phyloP scores from a whole-genome alignment of 2,113 vertebrate genomes.

The Amblyopsis rosae region DNA sequence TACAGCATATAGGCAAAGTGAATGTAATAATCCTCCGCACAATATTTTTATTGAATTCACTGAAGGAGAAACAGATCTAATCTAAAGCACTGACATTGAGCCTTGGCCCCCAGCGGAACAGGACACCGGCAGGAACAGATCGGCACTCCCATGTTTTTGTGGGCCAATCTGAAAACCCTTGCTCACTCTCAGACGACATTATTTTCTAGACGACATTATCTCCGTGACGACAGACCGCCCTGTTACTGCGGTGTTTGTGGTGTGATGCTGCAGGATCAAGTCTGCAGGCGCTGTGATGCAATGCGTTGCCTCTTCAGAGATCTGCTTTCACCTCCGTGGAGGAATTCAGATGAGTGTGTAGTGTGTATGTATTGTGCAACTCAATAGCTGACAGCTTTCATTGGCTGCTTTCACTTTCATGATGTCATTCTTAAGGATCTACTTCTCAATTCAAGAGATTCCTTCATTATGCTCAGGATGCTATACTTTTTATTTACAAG shows the following conservation, averaged over 20 bases:
- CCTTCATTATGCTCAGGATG: conserved; percentile 33
- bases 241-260: conserved; percentile 10
- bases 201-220: conserved; percentile 66
- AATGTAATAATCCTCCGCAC: conserved; percentile 34
- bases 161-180: conserved; percentile 55
- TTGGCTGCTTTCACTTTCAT: background rate
- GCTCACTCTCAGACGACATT: conserved; percentile 49
- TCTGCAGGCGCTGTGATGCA: background rate
- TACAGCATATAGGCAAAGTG: conserved; percentile 11
- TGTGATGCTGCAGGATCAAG: no score
- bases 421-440: background rate
- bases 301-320: no score
- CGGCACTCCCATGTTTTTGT: conserved; percentile 37
- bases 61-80: conserved; percentile 70
- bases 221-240: conserved; percentile 31
- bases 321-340: background rate
- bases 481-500: conserved; percentile 36
- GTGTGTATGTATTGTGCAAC: no score
- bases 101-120: conserved; percentile 50
- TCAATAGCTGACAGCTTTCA: background rate
- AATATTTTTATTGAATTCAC: conserved; percentile 64
- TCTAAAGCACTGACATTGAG: conserved; percentile 67
- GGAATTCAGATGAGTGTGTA: background rate
- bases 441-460: background rate
- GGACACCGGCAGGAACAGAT: conserved; percentile 64